These are phyloP conservation scores for Caenorhabditis uteleia DNA, from an alignment of 2,888 invertebrate genomes.

Conservation along the genomic window DNA sequence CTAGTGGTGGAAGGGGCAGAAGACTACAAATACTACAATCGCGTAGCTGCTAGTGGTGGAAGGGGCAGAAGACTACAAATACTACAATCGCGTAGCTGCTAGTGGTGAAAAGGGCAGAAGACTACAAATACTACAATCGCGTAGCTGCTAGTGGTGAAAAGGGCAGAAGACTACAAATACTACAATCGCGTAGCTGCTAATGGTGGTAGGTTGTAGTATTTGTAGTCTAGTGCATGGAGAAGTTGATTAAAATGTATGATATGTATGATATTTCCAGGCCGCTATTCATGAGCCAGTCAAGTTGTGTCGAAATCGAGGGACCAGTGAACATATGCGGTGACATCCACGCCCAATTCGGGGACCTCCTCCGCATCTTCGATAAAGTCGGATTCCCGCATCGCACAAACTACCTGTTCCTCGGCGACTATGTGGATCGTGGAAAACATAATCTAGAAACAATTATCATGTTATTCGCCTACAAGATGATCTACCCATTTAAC, in stretches of 20 bases:
- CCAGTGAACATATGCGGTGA: constrained; percentile 62
- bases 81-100: too few species aligned
- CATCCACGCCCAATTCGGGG: constrained; percentile 59
- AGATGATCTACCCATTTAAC: constrained; percentile 44
- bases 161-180: too few species aligned
- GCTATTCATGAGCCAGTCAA: constrained; percentile 13
- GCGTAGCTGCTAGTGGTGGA: too few species aligned
- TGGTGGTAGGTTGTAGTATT: too few species aligned
- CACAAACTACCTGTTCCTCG: constrained; percentile 59
- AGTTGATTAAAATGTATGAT: background rate
- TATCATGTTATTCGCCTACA: constrained; percentile 53
- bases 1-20: too few species aligned
- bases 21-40: too few species aligned
- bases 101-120: too few species aligned
- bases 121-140: too few species aligned
- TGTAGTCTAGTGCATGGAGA: too few species aligned
- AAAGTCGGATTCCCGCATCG: constrained; percentile 53
- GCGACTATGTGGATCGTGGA: constrained; percentile 61
- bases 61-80: too few species aligned
- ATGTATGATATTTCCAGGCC: constrained; percentile 7
- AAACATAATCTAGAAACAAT: constrained; percentile 52
- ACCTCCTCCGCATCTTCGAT: constrained; percentile 57
- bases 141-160: too few species aligned
- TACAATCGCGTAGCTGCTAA: too few species aligned
- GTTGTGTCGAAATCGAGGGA: constrained; percentile 47